These are phyloP conservation scores for Luffia ferchaultella DNA, from an alignment of 2,888 invertebrate genomes.

Conservation along the genomic window DNA sequence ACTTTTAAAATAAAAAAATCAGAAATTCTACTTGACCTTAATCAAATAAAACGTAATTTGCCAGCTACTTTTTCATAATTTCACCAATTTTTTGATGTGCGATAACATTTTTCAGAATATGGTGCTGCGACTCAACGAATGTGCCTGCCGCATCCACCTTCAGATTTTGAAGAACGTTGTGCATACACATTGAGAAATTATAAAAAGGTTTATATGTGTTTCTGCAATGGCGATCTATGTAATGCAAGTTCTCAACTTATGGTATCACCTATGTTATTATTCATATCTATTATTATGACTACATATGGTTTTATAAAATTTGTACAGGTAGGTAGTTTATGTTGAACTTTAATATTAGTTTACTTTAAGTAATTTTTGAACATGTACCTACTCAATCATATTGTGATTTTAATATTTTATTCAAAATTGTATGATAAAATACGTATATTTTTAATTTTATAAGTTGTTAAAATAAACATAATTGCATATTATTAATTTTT, in stretches of 20 bases:
- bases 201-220: slow-evolving; percentile 88
- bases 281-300: not conserved
- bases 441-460: too few species aligned
- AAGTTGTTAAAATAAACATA: too few species aligned
- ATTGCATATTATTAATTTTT: too few species aligned
- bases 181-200: slow-evolving; percentile 85
- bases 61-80: too few species aligned
- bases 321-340: not conserved
- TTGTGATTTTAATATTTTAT: not conserved
- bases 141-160: slow-evolving; percentile 87
- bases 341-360: not conserved
- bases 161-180: slow-evolving; percentile 89
- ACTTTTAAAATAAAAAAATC: too few species aligned
- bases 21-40: too few species aligned
- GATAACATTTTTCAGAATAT: slow-evolving; percentile 78
- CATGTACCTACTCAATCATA: too few species aligned
- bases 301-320: slow-evolving; percentile 3
- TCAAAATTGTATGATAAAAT: too few species aligned
- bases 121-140: slow-evolving; percentile 87
- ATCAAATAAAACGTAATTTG: too few species aligned
- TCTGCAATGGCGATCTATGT: slow-evolving; percentile 90
- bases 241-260: slow-evolving; percentile 54
- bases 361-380: not conserved
- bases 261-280: not conserved
- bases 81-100: too few species aligned